A percentile compares a stretch with the other conserved stretches of the same genome.
Evolutionary conservation across 2,888 invertebrate genomes (phyloP).

Genomic region (Diarsia dahlii): DNA sequence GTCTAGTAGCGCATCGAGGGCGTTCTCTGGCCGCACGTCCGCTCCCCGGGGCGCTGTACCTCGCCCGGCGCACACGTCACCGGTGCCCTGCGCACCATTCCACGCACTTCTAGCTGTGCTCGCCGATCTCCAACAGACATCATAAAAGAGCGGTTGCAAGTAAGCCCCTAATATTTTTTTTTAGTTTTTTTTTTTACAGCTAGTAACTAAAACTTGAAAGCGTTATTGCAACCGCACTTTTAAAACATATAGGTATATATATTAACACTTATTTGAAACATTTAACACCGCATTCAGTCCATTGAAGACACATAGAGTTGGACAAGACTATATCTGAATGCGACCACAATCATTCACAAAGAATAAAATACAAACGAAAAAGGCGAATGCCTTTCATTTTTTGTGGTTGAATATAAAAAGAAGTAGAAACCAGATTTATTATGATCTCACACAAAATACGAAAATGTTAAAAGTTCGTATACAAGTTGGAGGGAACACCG

Average conservation of each 20-base stretch:
- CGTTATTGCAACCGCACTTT: slow-evolving; percentile 80
- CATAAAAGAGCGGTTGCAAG: slow-evolving; percentile 84
- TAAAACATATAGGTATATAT: slow-evolving; percentile 60
- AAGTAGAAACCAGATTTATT: neutral
- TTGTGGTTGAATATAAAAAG: slow-evolving; percentile 69
- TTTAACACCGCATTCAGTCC: slow-evolving; percentile 83
- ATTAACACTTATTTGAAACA: slow-evolving; percentile 75
- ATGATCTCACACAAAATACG: neutral
- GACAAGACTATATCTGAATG: slow-evolving; percentile 82
- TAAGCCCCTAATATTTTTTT: slow-evolving; percentile 51
- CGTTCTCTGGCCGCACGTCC: slow-evolving; percentile 95
- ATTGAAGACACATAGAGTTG: slow-evolving; percentile 83
- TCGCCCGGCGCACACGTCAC: slow-evolving; percentile 80
- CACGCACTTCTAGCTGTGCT: slow-evolving; percentile 83
- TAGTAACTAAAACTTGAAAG: slow-evolving; percentile 28
- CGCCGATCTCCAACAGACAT: slow-evolving; percentile 78
- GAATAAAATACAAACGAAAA: slow-evolving; percentile 79
- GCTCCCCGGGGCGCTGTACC: slow-evolving; percentile 76
- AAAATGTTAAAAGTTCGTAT: neutral
- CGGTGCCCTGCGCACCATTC: slow-evolving; percentile 87
- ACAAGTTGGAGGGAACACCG: too few species aligned
- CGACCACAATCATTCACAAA: slow-evolving; percentile 85
- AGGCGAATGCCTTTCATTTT: slow-evolving; percentile 78
- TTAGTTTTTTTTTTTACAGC: slow-evolving; percentile 17
- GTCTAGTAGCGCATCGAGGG: slow-evolving; percentile 99